Base-by-base conservation (phyloP, 2,113 vertebrate genomes). In the Euleptes europaea region DNA sequence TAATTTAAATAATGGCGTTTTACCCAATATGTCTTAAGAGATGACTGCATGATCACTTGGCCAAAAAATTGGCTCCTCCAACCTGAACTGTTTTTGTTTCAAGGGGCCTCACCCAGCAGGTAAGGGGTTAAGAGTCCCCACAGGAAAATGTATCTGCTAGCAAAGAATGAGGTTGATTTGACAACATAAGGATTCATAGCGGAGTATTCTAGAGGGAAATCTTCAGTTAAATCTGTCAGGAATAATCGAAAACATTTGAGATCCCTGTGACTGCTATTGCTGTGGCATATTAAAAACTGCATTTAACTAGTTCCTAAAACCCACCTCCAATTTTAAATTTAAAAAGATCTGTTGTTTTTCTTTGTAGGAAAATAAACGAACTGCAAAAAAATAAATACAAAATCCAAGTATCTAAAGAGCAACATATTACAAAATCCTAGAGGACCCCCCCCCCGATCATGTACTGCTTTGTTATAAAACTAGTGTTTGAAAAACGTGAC, bases 131-230 rank as follows among this genome's bases (percentile, higher is more conserved):
- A 84, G 80, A 69, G 71, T 5, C 77, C 88, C 71, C 78, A 88
- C 82, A 35, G 63, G 42, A 57, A 63, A 75, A 15, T 80, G 17
- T 12, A 49, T 49, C 66, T 78, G n/a, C 38, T 54, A 65, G 7
- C 63, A 70, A 31, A 42, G 88, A 83, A 1, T 0, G 35, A 78
- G 57, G 66, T 60, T 42, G 9, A 65, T 88, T 89, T 91, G 70
- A 83, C 13, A 17, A 60, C 47, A 70, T 31, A 4, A 72, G 60
- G 49, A 49, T 14, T 1, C 26, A 88, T 63, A 82, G 82, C 84
- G 80, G 77, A 28, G 82, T 86, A 47, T 6, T 70, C 42, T 44
- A 89, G 85, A 89, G 76, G 82, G 91, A 91, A 92, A 35, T 31
- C 69, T 86, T 86, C 78, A 83, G 88, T 71, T 78, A 60, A 83